A percentile compares a stretch with the other conserved stretches of the same genome.
Evolutionary conservation across 1,140 invertebrate species (phyloP).

Genomic region (Brachionus rotundiformis): DNA sequence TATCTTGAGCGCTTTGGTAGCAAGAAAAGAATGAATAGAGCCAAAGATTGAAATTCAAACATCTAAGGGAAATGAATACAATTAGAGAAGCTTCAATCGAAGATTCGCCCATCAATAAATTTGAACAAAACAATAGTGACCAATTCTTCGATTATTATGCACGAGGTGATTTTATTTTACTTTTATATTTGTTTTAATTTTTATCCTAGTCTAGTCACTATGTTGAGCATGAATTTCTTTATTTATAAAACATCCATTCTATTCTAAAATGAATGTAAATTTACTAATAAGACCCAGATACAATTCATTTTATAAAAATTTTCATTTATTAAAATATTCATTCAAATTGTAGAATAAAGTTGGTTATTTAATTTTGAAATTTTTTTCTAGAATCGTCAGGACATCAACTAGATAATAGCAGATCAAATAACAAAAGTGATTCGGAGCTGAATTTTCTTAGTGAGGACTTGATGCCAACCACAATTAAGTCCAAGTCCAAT

Average conservation of each 20-base stretch:
- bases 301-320: too few species aligned
- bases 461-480: neutral
- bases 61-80: constrained; percentile 33
- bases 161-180: neutral
- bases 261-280: too few species aligned
- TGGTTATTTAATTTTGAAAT: neutral
- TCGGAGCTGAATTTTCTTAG: neutral
- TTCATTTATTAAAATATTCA: too few species aligned
- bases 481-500: neutral
- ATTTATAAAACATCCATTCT: too few species aligned
- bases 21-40: constrained; percentile 6
- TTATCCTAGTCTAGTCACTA: neutral
- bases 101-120: constrained; percentile 3
- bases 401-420: neutral
- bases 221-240: too few species aligned
- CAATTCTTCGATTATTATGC: neutral
- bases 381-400: neutral
- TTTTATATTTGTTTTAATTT: neutral
- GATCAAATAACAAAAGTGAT: constrained; percentile 22
- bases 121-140: neutral
- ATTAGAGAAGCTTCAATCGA: constrained; percentile 23
- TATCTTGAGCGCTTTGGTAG: neutral
- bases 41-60: neutral
- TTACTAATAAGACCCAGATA: too few species aligned
- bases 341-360: too few species aligned